Percentiles rank a stretch among this genome's conserved stretches.
Evolutionary conservation across 2,888 invertebrate genomes (phyloP).

Genomic region (Oithona nana): DNA sequence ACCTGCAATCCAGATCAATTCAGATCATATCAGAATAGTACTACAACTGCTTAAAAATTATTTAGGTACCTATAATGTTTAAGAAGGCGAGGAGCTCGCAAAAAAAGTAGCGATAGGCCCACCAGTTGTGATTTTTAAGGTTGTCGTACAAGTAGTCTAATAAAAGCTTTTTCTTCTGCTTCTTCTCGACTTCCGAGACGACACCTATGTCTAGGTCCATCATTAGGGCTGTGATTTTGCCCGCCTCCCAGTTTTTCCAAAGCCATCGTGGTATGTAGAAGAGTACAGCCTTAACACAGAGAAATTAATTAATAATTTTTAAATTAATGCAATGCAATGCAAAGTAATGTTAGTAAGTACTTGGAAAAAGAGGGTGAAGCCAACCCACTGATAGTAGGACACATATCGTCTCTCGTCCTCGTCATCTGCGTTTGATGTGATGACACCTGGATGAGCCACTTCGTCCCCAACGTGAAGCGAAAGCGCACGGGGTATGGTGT

Average conservation of each 20-base stretch:
- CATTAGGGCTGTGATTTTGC: constrained; percentile 83
- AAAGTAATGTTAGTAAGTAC: constrained; percentile 1
- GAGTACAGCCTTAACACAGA: constrained; percentile 55
- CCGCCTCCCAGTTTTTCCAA: constrained; percentile 93
- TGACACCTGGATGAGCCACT: constrained; percentile 12
- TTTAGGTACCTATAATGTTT: constrained; percentile 58
- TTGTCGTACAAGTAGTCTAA: constrained; percentile 84
- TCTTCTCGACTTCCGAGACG: constrained; percentile 79
- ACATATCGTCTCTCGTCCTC: constrained; percentile 22
- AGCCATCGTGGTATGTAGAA: constrained; percentile 89
- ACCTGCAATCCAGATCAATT: constrained; percentile 40
- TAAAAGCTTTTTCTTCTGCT: constrained; percentile 81
- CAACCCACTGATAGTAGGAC: constrained; percentile 22
- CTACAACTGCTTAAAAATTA: constrained; percentile 24
- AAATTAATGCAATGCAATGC: not conserved
- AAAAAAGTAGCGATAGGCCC: constrained; percentile 82
- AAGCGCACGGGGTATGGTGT: constrained; percentile 19
- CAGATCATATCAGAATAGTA: constrained; percentile 21
- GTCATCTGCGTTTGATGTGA: constrained; percentile 14
- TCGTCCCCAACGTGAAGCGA: constrained; percentile 10
- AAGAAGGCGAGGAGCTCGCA: constrained; percentile 70
- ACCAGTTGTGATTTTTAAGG: constrained; percentile 79
- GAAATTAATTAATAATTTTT: not conserved
- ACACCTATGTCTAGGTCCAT: constrained; percentile 88
- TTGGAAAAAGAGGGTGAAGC: constrained; percentile 13